Evolutionary conservation across 2,113 vertebrate species (phyloP).

Genomic region (Dicentrarchus labrax): DNA sequence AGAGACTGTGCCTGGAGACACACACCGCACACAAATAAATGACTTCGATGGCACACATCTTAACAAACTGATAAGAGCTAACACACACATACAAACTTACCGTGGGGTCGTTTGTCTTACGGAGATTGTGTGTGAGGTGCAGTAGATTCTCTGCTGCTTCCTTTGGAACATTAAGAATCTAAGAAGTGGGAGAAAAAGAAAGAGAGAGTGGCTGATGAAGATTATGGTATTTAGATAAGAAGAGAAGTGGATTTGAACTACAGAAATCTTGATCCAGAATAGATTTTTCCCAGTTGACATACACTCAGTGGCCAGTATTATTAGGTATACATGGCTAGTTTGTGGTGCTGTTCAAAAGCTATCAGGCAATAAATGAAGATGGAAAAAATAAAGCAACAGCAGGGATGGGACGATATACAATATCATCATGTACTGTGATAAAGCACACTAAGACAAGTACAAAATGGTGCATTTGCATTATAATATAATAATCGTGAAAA

Average conservation of each 20-base stretch:
- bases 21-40: slow-evolving; percentile 37
- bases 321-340: neutral
- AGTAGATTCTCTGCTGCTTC: slow-evolving; percentile 90
- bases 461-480: no score
- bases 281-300: neutral
- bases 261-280: neutral
- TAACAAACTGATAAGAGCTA: neutral
- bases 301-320: neutral
- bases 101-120: slow-evolving; percentile 89
- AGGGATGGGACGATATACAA: no score
- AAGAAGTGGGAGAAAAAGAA: slow-evolving; percentile 19
- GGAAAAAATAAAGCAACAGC: neutral
- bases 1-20: slow-evolving; percentile 90
- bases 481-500: no score
- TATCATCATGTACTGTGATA: no score
- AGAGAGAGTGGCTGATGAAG: neutral
- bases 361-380: neutral
- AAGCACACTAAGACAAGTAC: no score
- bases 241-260: neutral
- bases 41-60: neutral
- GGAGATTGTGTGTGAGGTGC: slow-evolving; percentile 92
- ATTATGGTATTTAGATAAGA: neutral
- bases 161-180: slow-evolving; percentile 88
- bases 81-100: slow-evolving; percentile 81
- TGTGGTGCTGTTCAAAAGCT: neutral